A percentile compares a stretch with the other conserved stretches of the same genome.
These are phyloP conservation scores for Charadrius vociferus DNA, from an alignment of 2,113 vertebrate genomes.

Conservation along the genomic window DNA sequence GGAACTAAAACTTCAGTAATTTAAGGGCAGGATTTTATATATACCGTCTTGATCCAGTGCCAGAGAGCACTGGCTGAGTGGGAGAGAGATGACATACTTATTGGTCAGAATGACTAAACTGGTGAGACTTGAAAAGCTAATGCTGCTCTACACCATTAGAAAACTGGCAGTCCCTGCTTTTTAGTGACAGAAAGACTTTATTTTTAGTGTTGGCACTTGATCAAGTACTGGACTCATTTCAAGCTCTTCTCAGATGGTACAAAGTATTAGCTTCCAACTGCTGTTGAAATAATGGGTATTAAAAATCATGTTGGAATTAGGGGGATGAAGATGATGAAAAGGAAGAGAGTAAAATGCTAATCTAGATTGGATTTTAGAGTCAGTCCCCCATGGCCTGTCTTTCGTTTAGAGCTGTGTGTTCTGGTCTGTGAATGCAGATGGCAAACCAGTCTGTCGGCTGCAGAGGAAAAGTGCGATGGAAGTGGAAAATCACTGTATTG, in stretches of 20 bases:
- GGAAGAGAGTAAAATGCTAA: not conserved
- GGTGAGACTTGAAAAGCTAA: slow-evolving; percentile 30
- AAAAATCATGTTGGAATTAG: slow-evolving; percentile 25
- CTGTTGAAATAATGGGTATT: slow-evolving; percentile 36
- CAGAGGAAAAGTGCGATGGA: not conserved
- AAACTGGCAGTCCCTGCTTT: slow-evolving; percentile 47
- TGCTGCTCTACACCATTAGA: not conserved
- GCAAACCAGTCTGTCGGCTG: accelerated
- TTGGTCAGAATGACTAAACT: slow-evolving; percentile 41
- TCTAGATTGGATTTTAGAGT: not conserved
- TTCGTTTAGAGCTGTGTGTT: not conserved
- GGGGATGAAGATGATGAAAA: not conserved
- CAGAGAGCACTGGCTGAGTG: not conserved
- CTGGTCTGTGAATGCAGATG: not conserved
- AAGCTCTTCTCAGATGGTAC: slow-evolving; percentile 32
- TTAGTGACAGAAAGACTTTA: slow-evolving; percentile 55
- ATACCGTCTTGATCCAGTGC: not conserved
- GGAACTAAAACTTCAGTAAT: slow-evolving; percentile 11
- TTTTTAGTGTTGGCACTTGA: slow-evolving; percentile 50
- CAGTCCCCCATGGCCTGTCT: not conserved
- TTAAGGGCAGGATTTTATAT: slow-evolving; percentile 12
- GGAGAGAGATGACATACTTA: slow-evolving; percentile 7
- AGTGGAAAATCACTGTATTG: not conserved
- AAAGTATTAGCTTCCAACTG: not conserved
- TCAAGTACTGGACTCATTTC: not conserved